These are phyloP conservation scores for Gadus macrocephalus DNA, from an alignment of 2,113 vertebrate genomes.

Conservation along the genomic window DNA sequence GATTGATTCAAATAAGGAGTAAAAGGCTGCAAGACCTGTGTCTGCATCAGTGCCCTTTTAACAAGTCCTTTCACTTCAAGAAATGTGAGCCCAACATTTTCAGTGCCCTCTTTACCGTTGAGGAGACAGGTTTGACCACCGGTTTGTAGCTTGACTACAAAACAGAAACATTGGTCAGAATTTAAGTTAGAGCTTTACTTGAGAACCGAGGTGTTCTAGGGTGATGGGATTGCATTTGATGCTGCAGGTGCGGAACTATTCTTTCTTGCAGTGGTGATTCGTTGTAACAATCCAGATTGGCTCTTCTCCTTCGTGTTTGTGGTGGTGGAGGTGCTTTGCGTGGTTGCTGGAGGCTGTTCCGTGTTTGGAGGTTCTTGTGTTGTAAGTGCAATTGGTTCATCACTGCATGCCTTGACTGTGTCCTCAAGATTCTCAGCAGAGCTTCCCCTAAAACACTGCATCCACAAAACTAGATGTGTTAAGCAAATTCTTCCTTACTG, in stretches of 20 bases:
- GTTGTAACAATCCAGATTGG: constrained; percentile 12
- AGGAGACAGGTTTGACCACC: constrained; percentile 2
- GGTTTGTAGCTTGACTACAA: not conserved
- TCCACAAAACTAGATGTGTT: constrained; percentile 15
- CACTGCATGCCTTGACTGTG: constrained; percentile 12
- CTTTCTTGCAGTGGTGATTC: constrained; percentile 11
- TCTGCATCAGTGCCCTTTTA: not conserved
- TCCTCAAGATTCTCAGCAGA: constrained; percentile 11
- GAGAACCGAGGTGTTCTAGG: constrained; percentile 6
- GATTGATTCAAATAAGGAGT: not conserved
- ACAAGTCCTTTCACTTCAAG: not conserved
- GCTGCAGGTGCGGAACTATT: constrained; percentile 8
- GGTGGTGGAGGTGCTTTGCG: constrained; percentile 2
- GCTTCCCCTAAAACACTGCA: constrained; percentile 7
- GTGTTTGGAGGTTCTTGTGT: constrained; percentile 1
- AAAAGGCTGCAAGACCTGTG: not conserved
- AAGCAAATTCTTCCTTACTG: constrained; percentile 4
- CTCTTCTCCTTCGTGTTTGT: constrained; percentile 14
- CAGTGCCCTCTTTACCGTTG: not conserved
- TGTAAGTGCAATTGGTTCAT: constrained; percentile 6
- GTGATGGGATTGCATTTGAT: constrained; percentile 7
- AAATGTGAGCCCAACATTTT: not conserved
- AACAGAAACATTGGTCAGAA: no score
- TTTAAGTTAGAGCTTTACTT: constrained; percentile 1
- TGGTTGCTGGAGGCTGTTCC: constrained; percentile 10